These are phyloP conservation scores for Lepilemur ruficaudatus DNA, from an alignment of 2,797 vertebrate genomes.

Conservation along the genomic window DNA sequence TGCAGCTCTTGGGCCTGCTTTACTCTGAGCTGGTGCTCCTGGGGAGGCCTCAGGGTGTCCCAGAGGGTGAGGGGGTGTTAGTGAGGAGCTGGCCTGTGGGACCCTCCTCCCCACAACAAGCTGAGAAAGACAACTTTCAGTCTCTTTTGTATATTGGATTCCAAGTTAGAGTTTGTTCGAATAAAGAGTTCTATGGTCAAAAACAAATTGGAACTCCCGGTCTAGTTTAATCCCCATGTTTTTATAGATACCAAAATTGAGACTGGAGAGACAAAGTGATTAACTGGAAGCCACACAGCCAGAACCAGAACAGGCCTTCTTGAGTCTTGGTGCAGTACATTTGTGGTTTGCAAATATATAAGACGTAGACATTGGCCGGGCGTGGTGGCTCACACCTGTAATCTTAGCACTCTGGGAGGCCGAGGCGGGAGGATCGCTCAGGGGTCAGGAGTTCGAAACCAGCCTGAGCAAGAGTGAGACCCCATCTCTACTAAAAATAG, in stretches of 20 bases:
- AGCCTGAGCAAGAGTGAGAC: no score
- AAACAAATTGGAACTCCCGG: neutral
- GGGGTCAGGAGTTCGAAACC: no score
- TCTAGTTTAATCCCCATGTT: neutral
- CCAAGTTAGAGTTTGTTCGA: constrained; percentile 2
- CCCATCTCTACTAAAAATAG: no score
- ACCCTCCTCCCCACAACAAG: neutral
- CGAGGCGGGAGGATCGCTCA: no score
- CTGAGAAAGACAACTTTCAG: neutral
- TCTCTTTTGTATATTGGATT: neutral
- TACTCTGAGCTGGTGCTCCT: neutral
- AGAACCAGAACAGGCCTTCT: neutral
- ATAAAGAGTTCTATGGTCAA: neutral
- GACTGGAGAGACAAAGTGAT: neutral
- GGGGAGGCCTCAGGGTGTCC: neutral
- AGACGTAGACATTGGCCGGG: neutral
- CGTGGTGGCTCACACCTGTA: no score
- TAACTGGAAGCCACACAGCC: neutral
- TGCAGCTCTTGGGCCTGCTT: neutral
- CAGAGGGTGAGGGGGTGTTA: fast-evolving
- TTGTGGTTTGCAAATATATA: neutral
- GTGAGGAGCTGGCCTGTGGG: neutral
- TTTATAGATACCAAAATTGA: neutral
- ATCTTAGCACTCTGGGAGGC: no score
- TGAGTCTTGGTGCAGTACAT: neutral